Evolutionary conservation across 2,113 vertebrate genomes (phyloP).

Genomic region (Psittacula cyanocephala): DNA sequence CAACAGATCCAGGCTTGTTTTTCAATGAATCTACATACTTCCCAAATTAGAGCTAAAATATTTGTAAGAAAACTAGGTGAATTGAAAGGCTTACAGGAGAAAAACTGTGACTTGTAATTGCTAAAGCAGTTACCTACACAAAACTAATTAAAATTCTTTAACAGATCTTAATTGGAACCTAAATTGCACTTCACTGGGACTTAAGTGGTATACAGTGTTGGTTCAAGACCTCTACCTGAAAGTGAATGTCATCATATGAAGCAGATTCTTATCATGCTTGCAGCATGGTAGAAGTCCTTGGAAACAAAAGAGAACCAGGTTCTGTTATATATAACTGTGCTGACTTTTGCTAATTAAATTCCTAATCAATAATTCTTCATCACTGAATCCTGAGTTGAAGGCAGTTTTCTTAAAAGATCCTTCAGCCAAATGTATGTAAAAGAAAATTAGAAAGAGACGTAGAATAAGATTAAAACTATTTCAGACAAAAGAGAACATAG

Average conservation of each 20-base stretch:
- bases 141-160: constrained; percentile 16
- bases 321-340: not conserved
- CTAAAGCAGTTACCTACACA: not conserved
- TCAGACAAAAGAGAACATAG: not conserved
- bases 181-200: not conserved
- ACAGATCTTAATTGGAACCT: not conserved
- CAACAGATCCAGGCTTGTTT: not conserved
- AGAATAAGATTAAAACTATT: constrained; percentile 31
- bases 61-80: not conserved
- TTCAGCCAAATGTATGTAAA: not conserved
- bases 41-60: not conserved
- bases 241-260: not conserved
- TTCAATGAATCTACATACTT: not conserved
- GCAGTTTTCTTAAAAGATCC: not conserved
- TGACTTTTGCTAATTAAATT: constrained; percentile 21
- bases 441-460: not conserved
- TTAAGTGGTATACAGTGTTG: not conserved
- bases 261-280: not conserved
- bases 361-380: constrained; percentile 9
- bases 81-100: not conserved
- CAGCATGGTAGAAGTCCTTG: not conserved
- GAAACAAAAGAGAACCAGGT: not conserved
- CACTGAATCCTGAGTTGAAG: not conserved
- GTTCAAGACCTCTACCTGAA: not conserved
- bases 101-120: not conserved